Base-by-base conservation (phyloP, 2,113 vertebrate genomes). In the Stegostoma tigrinum region DNA sequence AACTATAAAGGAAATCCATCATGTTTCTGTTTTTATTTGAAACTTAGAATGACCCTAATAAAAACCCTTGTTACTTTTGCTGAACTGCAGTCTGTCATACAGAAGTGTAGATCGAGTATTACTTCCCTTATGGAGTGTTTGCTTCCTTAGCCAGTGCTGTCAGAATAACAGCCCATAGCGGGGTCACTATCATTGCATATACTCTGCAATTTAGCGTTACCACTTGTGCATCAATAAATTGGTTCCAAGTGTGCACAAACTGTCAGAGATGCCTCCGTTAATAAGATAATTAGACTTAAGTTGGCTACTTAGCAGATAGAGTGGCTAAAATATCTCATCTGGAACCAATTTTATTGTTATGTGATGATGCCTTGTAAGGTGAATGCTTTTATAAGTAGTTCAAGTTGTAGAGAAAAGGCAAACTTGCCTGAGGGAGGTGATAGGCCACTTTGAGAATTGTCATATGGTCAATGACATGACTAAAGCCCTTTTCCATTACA, bases 261-360 rank as follows among this genome's bases (percentile, higher is more conserved):
- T 93, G 61, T 61, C 34, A 93, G 61, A n/a, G 21, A 61, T 91
- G 55, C 66, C 89, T 93, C 61, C 19, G 67, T 64, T 93, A 66
- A 38, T 93, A 93, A 93, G 61, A 66, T 67, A 93, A 93, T 93
- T 93, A 15, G 34, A 64, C n/a, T 23, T 66, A 93, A 10, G 89
- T 67, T 93, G 61, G 89, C 61, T 66, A 93, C 61, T 64, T 66
- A 93, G 1, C 89, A 67, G 89, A 38, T 64, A 66, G 38, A 66
- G 61, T 66, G 61, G 61, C 89, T 93, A n/a, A 93, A 93, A 93
- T 90, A 93, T 66, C 89, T 64, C 61, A 93, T 67, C 89, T 93
- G 89, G 89, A 93, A 67, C 66, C n/a, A 67, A 93, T 93, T 93
- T 91, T 91, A 64, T n/a, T 91, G 89, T 64, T 66, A 38, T 23